phyloP scores from a whole-genome alignment of 2,888 invertebrate species.

The Hypercompe scribonia region DNA sequence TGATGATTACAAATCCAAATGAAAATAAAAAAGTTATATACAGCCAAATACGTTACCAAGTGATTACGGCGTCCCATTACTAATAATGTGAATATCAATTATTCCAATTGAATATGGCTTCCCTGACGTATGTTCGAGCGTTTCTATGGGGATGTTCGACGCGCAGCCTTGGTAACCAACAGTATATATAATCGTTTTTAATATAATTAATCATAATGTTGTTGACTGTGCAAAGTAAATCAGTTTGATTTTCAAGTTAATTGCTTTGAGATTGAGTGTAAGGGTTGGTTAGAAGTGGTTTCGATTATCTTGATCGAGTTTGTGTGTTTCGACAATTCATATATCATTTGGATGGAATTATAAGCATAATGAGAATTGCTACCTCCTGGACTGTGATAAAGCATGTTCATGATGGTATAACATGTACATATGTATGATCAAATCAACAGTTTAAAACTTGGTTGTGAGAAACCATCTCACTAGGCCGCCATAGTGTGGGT shows the following conservation, averaged over 20 bases:
- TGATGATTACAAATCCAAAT: neutral
- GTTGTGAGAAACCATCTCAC: too few relatives aligned
- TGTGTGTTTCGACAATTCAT: neutral
- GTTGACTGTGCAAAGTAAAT: neutral
- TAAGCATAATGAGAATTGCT: neutral
- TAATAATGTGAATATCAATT: slow-evolving; percentile 36
- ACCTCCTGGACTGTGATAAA: too few relatives aligned
- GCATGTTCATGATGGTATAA: too few relatives aligned
- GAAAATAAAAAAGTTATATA: neutral
- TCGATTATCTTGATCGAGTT: neutral
- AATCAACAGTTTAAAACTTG: too few relatives aligned
- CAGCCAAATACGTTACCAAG: neutral
- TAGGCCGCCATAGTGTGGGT: too few relatives aligned
- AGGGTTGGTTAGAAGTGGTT: neutral
- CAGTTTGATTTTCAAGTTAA: neutral
- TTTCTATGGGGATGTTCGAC: slow-evolving; percentile 14
- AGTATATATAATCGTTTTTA: neutral
- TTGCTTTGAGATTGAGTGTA: neutral
- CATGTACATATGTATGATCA: too few relatives aligned
- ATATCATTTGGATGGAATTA: neutral
- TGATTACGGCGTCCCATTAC: slow-evolving; percentile 34
- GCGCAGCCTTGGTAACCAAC: neutral
- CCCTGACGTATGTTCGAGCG: slow-evolving; percentile 23
- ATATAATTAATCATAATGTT: slow-evolving; percentile 5
- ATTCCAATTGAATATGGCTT: slow-evolving; percentile 40